A percentile compares a stretch with the other conserved stretches of the same genome.
Conservation (phyloP, 2,113 vertebrate genomes). For the Leuciscus idus region DNA sequence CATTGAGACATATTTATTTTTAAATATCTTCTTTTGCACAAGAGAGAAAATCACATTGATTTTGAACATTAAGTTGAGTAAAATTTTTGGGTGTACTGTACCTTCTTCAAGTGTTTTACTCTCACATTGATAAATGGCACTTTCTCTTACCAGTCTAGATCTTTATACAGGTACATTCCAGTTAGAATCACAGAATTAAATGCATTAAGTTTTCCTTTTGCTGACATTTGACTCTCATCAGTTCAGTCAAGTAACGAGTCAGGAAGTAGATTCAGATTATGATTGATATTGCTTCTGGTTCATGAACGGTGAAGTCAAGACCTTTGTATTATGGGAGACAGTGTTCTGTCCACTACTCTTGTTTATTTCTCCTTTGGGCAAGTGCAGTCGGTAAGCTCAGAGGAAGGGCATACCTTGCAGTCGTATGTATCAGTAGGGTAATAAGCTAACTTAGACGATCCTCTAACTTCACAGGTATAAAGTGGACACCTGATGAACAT, state of each 20-base stretch:
- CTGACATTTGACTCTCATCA: background rate
- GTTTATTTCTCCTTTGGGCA: background rate
- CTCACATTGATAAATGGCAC: background rate
- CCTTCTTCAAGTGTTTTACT: background rate
- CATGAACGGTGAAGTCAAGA: background rate
- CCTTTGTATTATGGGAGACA: background rate
- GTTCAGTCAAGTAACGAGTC: background rate
- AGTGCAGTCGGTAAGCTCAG: background rate
- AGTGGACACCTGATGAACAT: slow-evolving; percentile 90
- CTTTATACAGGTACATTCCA: background rate
- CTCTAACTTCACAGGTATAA: slow-evolving; percentile 77
- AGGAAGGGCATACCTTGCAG: no score
- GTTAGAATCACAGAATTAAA: background rate
- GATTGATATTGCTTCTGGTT: background rate
- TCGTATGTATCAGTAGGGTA: background rate
- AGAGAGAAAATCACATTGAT: no score
- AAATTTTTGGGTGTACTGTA: no score
- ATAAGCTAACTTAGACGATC: background rate
- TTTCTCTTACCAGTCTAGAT: background rate
- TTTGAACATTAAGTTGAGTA: no score
- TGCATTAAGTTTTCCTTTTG: background rate
- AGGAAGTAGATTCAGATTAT: no score
- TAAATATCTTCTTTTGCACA: no score
- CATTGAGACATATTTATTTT: no score
- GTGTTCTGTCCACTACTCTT: background rate